These are phyloP conservation scores for Pterophyllum scalare DNA, from an alignment of 2,113 vertebrate species.

Conservation along the genomic window DNA sequence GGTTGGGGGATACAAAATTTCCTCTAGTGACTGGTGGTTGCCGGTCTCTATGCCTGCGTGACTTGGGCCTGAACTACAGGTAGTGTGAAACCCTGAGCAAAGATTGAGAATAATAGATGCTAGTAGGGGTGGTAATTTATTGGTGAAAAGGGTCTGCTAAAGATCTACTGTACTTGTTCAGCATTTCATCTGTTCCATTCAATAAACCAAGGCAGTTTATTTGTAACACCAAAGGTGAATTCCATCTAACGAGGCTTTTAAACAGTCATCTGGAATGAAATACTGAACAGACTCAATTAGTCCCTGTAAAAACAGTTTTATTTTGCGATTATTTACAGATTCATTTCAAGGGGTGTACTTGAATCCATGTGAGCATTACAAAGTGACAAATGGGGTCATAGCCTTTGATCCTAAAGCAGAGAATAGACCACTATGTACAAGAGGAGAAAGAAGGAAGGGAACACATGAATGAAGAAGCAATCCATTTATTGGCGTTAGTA, in stretches of 20 bases:
- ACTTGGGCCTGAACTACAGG: neutral
- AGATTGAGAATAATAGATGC: slow-evolving; percentile 2
- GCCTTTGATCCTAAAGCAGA: slow-evolving; percentile 5
- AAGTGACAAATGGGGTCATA: neutral
- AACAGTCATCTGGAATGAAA: slow-evolving; percentile 16
- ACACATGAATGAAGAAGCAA: slow-evolving; percentile 28
- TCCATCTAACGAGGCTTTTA: slow-evolving; percentile 2
- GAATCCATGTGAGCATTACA: neutral
- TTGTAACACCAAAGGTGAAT: neutral
- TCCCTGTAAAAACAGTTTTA: neutral
- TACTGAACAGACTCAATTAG: neutral
- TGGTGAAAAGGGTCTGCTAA: neutral
- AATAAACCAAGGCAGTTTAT: slow-evolving; percentile 1
- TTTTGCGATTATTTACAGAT: neutral
- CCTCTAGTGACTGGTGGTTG: neutral
- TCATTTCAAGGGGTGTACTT: neutral
- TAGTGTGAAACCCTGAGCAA: neutral
- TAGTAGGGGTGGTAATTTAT: neutral
- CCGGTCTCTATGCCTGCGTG: neutral
- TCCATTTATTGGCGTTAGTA: slow-evolving; percentile 45
- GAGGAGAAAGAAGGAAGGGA: neutral
- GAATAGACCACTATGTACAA: neutral
- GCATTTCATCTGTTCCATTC: slow-evolving; percentile 14
- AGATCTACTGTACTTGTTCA: slow-evolving; percentile 31
- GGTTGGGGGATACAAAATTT: neutral